Evolutionary conservation across 1,140 invertebrate species (phyloP), one percentile per base, ranked within the genome.

Genomic region (Trichonephila clavata): DNA sequence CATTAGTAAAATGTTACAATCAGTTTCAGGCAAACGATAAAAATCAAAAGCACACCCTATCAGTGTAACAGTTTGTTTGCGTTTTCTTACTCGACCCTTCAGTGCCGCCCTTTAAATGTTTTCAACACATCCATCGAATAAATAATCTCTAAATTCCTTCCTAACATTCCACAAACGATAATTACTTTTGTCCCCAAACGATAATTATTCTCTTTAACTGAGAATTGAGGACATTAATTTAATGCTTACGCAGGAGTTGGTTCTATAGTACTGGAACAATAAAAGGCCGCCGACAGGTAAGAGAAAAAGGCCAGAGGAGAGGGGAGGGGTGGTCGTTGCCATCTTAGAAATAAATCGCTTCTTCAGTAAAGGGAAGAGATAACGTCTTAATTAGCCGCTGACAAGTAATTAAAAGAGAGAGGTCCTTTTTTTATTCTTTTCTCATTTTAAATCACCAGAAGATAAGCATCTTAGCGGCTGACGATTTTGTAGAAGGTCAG

Each of bases 371-470:
- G 16, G 39, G 24, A 50, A 3, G 50, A 43, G 86, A 88, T 88
- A 88, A 88, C 21, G 86, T 88, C 86, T 88, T 88, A 88, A 88
- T 88, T 88, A 88, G 63, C 63, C 63, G 86, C 61, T 88, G 86
- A 88, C 61, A 88, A 88, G 61, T 71, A 88, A 88, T 88, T 88
- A 88, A 88, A 88, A 57, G 24, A 20, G 8, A 57, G 24, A 20
- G 8, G 10, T 68, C 27, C 59, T 71, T 27, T 50, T 43, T 57
- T 71, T 71, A 16, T 39, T 50, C 16, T 57, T 32, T 59, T 24
- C 43, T 24, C 50, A 59, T 57, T 57, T 50, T 57, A 57, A 84
- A 84, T 24, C 81, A 50, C 13, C 43, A 84, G 5, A 59, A 57
- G 39, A 50, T 50, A 84, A 57, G 43, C 50, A 59, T 57, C 81